A percentile compares a stretch with the other conserved stretches of the same genome.
These are phyloP conservation scores for silkworm (Bombyx mori) DNA, from an alignment of 1,140 invertebrate genomes.

Conservation along the genomic window ASM3026992v2 NC_085107.1:16479501-16480000, in stretches of 20 bases:
- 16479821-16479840: conserved; percentile 29
- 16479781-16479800: conserved; percentile 21
- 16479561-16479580: too few relatives aligned
- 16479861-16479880: conserved; percentile 44
- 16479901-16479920: conserved; percentile 58
- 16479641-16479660: too few relatives aligned
- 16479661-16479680: too few relatives aligned
- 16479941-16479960: conserved; percentile 58
- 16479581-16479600: conserved; percentile 33
- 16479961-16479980: neutral
- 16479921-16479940: conserved; percentile 56
- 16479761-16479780: conserved; percentile 68
- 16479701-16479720: conserved; percentile 29
- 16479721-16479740: conserved; percentile 85
- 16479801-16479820: conserved; percentile 48
- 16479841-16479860: conserved; percentile 52
- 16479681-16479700: too few relatives aligned
- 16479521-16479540: too few relatives aligned
- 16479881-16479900: conserved; percentile 40
- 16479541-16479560: too few relatives aligned
- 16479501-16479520: too few relatives aligned
- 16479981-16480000: too few relatives aligned
- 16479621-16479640: neutral
- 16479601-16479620: neutral
- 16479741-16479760: conserved; percentile 85